These are phyloP conservation scores for Pachyuromys duprasi DNA, from an alignment of 2,797 vertebrate genomes.

Conservation along the genomic window DNA sequence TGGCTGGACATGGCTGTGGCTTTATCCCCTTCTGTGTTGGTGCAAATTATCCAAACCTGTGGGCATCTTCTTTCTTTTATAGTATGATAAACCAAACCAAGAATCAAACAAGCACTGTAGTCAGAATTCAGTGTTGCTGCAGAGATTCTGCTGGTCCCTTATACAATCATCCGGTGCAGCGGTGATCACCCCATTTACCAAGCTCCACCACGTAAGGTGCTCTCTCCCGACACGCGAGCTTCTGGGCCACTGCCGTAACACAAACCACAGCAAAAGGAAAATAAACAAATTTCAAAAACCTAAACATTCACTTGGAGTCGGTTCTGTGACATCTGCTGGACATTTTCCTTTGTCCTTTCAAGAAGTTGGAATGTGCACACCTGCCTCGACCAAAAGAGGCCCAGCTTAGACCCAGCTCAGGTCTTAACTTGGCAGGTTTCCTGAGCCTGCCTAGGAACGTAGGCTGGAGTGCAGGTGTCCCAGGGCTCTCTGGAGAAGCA, in stretches of 20 bases:
- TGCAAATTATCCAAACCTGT: slow-evolving; percentile 41
- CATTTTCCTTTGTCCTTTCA: slow-evolving; percentile 65
- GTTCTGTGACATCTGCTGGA: slow-evolving; percentile 61
- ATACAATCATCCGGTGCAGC: not conserved
- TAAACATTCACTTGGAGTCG: slow-evolving; percentile 78
- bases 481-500: slow-evolving; percentile 67
- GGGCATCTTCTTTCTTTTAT: not conserved
- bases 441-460: slow-evolving; percentile 54
- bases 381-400: slow-evolving; percentile 63
- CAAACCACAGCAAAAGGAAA: slow-evolving; percentile 74
- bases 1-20: slow-evolving; percentile 17
- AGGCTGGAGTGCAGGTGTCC: slow-evolving; percentile 52
- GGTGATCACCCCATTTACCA: not conserved
- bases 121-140: slow-evolving; percentile 47
- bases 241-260: slow-evolving; percentile 38
- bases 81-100: slow-evolving; percentile 65
- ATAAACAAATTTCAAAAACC: slow-evolving; percentile 71
- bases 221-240: slow-evolving; percentile 28
- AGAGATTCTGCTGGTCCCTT: slow-evolving; percentile 68
- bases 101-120: slow-evolving; percentile 45
- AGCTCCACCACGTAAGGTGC: not conserved
- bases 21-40: slow-evolving; percentile 37
- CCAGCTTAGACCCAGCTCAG: slow-evolving; percentile 56
- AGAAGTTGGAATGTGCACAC: slow-evolving; percentile 70
- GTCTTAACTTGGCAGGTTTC: slow-evolving; percentile 58